phyloP scores from a whole-genome alignment of 1,140 invertebrate species.

The Drosophila prosaltans region DNA sequence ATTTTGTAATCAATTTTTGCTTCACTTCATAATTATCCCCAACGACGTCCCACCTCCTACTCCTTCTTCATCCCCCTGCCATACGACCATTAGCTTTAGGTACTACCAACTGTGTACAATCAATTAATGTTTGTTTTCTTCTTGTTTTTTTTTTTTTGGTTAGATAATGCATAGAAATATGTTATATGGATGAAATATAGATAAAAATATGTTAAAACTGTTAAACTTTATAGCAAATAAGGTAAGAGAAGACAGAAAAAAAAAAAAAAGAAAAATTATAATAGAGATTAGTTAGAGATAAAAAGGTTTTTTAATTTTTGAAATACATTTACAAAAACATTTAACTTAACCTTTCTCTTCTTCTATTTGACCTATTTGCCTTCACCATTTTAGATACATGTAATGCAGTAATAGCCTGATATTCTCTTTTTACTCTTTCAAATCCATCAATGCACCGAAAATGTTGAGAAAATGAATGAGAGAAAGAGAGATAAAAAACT shows the following conservation, averaged over 20 bases:
- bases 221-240: background rate
- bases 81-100: background rate
- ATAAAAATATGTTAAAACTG: conserved; percentile 8
- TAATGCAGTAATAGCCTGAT: no score
- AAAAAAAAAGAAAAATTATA: no score
- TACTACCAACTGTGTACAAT: conserved; percentile 40
- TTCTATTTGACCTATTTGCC: no score
- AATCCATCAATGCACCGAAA: no score
- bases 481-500: background rate
- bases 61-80: conserved; percentile 19
- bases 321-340: no score
- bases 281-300: no score
- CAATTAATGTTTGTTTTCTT: conserved; percentile 49
- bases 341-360: no score
- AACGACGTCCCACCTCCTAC: conserved; percentile 34
- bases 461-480: background rate
- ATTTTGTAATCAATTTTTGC: conserved; percentile 72
- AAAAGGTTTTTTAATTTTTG: no score
- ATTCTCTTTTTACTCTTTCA: no score
- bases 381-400: no score
- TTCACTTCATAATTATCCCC: conserved; percentile 44
- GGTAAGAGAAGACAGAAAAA: background rate
- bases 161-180: conserved; percentile 19
- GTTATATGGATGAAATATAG: conserved; percentile 11
- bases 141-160: conserved; percentile 19